These are phyloP conservation scores for Lingula anatina DNA, from an alignment of 2,888 invertebrate genomes.

Conservation along the genomic window DNA sequence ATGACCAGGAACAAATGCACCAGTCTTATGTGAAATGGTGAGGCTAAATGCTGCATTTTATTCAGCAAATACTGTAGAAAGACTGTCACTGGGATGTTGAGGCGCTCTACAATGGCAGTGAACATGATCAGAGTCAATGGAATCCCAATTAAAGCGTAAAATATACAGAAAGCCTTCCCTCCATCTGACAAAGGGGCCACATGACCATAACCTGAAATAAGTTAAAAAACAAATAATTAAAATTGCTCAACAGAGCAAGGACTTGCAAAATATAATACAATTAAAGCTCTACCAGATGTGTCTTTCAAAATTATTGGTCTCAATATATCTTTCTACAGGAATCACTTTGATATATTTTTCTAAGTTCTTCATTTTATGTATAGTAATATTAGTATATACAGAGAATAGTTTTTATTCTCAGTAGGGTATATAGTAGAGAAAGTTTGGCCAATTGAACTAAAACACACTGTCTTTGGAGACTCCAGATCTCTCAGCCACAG, in stretches of 20 bases:
- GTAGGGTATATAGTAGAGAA: no score
- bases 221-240: slow-evolving; percentile 1
- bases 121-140: slow-evolving; percentile 79
- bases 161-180: slow-evolving; percentile 82
- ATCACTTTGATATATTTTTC: no score
- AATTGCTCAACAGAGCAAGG: background rate
- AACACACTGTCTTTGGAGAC: no score
- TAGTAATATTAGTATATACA: no score
- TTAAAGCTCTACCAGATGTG: no score
- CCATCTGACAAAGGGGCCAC: slow-evolving; percentile 79
- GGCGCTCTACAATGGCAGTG: slow-evolving; percentile 74
- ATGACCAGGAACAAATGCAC: slow-evolving; percentile 68
- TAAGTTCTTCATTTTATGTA: no score
- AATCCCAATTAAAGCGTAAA: slow-evolving; percentile 77
- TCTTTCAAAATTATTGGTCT: no score
- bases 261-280: background rate
- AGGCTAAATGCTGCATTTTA: slow-evolving; percentile 40
- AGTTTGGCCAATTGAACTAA: no score
- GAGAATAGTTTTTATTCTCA: no score
- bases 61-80: slow-evolving; percentile 59
- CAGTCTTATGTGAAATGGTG: slow-evolving; percentile 59
- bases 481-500: no score
- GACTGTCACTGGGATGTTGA: slow-evolving; percentile 69
- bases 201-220: slow-evolving; percentile 74
- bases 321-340: no score